Base-by-base conservation (phyloP, 2,888 invertebrate genomes). In the Ormyrus thymus region DNA sequence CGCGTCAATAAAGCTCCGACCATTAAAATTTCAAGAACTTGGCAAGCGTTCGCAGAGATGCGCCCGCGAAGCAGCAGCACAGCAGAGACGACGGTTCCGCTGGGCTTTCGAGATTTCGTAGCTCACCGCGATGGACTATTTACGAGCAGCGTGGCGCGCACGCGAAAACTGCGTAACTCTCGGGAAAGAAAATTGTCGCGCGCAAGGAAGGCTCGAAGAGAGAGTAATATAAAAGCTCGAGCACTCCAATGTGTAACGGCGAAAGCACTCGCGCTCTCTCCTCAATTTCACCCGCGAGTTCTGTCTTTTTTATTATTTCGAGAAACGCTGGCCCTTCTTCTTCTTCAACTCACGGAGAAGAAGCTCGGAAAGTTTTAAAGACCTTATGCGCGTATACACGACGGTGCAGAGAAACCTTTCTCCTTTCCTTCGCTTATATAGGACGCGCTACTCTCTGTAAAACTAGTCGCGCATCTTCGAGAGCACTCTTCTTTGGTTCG, bases 281-380 rank as follows among this genome's bases (percentile, higher is more conserved):
- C 72, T 61, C 72, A 55, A 72, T 62, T 61, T 56, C 58, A 65
- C 43, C 56, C 46, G 7, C 11, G 59, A 61, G 61, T 75, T 73
- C 53, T 6, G 50, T 72, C 61, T 55, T 61, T 51, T 65, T 51
- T 10, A 29, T 66, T 61, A 29, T 53, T 69, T 79, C 29, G 29
- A 29, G 29, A 29, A 29, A 4, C 29, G 29, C 29, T 29, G 29
- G 29, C 4, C 29, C 29, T 29, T 79, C 13, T 76, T 78, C 76
- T 73, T 64, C 56, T 61, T 48, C 29, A 11, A 56, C 10, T 43
- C 59, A 13, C 46, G 55, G 11, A 45, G 43, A 9, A 56, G 56
- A n/a, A 65, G 48, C 75, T 68, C 5, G 75, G n/a, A 75, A 75
- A 75, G 75, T 75, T 75, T 75, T 69, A 75, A 75, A 75, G 68